Conservation (phyloP, 1,140 invertebrate species). For the Diachasmimorpha longicaudata region DNA sequence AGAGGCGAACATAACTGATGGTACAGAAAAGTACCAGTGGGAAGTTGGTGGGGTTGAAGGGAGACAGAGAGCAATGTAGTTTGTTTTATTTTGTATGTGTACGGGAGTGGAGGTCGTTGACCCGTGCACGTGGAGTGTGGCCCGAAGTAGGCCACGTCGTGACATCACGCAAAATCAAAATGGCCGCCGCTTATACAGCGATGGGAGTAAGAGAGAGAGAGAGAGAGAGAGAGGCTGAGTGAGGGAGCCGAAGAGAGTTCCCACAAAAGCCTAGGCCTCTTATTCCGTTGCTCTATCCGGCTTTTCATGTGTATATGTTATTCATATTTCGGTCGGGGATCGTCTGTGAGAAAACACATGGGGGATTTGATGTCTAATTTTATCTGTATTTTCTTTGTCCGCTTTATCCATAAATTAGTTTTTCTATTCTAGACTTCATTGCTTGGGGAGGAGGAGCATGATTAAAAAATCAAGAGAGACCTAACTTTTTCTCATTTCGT, state of each 20-base stretch:
- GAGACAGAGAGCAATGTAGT: not conserved
- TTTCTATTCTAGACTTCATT: not conserved
- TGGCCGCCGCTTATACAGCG: slow-evolving; percentile 34
- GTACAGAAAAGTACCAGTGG: not conserved
- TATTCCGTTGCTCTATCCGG: not conserved
- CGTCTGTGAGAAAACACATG: not conserved
- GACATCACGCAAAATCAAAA: slow-evolving; percentile 53
- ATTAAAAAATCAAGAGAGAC: not conserved
- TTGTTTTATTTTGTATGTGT: slow-evolving; percentile 13
- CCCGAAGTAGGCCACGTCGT: slow-evolving; percentile 53
- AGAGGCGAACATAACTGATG: not conserved
- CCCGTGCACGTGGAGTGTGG: slow-evolving; percentile 52
- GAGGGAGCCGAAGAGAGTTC: slow-evolving; percentile 28
- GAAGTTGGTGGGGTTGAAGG: not conserved
- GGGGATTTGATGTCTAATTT: not conserved
- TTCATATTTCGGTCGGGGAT: slow-evolving; percentile 13
- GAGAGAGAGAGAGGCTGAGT: slow-evolving; percentile 1
- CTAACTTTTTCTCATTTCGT: not conserved
- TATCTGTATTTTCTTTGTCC: not conserved
- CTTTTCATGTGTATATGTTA: slow-evolving; percentile 1
- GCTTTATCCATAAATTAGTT: not conserved
- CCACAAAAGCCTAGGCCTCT: slow-evolving; percentile 20
- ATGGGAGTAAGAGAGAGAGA: slow-evolving; percentile 25
- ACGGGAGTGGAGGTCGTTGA: slow-evolving; percentile 45
- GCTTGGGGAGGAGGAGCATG: not conserved